Evolutionary conservation across 2,888 invertebrate genomes (phyloP).

Genomic region (Conus canariensis): DNA sequence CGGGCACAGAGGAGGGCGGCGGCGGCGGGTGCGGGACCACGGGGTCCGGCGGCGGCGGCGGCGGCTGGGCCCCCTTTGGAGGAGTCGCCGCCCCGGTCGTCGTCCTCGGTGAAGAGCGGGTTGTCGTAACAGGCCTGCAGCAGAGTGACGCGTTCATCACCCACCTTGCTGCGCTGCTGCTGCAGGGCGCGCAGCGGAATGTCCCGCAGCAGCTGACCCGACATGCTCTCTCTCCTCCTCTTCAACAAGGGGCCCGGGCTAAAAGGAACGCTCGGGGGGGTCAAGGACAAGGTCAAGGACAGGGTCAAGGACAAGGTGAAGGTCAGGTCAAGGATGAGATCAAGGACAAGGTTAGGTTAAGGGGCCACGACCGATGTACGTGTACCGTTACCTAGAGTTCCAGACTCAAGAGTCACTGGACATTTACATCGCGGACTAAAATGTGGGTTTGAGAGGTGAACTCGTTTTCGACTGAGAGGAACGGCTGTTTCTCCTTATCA

Average conservation of each 20-base stretch:
- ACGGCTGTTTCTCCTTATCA: too few relatives aligned
- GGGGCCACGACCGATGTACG: too few relatives aligned
- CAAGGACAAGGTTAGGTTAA: too few relatives aligned
- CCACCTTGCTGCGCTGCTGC: constrained; percentile 46
- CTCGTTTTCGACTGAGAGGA: too few relatives aligned
- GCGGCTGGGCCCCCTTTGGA: not conserved
- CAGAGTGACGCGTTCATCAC: constrained; percentile 68
- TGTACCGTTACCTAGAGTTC: too few relatives aligned
- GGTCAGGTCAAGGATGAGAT: too few relatives aligned
- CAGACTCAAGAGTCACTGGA: too few relatives aligned
- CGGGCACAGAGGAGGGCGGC: not conserved
- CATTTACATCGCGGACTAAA: too few relatives aligned
- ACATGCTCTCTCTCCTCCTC: constrained; percentile 22
- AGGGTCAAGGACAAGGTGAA: too few relatives aligned
- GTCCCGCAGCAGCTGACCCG: constrained; percentile 48
- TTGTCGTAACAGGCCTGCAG: constrained; percentile 74
- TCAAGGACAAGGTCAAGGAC: constrained; percentile 21
- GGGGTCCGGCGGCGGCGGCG: not conserved
- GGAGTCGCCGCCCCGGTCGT: constrained; percentile 45
- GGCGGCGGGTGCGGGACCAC: constrained; percentile 35
- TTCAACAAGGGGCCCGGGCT: too few relatives aligned
- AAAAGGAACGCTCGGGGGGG: not conserved
- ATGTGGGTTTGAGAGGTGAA: too few relatives aligned
- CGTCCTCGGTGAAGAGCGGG: constrained; percentile 67
- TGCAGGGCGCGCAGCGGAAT: constrained; percentile 57